These are phyloP conservation scores for Gobio occitaniae DNA, from an alignment of 2,797 vertebrate species.

Conservation along the genomic window DNA sequence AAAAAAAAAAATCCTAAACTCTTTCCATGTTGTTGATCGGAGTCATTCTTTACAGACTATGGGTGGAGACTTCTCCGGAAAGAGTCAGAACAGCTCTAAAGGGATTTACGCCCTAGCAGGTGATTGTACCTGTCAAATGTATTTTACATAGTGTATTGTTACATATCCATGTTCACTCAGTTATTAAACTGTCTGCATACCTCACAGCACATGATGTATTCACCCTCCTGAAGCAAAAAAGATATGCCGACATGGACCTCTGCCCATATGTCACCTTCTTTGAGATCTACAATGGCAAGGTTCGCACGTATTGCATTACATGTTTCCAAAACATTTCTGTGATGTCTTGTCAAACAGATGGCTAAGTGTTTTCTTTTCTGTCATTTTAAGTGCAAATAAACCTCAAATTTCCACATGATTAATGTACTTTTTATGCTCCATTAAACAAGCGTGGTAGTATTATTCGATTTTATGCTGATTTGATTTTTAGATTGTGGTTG, in stretches of 20 bases:
- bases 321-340: background rate
- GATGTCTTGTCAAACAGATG: background rate
- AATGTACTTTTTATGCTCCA: background rate
- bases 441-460: background rate
- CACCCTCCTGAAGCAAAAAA: conserved; percentile 82
- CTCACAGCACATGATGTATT: conserved; percentile 91
- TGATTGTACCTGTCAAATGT: conserved; percentile 69
- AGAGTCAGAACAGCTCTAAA: conserved; percentile 85
- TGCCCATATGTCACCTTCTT: conserved; percentile 92
- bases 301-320: conserved; percentile 61
- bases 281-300: conserved; percentile 98
- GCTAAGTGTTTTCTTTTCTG: background rate
- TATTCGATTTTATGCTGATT: conserved; percentile 1
- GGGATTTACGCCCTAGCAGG: conserved; percentile 95
- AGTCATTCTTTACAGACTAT: conserved; percentile 84
- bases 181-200: background rate
- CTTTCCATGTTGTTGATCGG: background rate
- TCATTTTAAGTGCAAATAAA: background rate
- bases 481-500: conserved; percentile 15
- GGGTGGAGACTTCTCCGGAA: conserved; percentile 94
- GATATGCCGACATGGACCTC: conserved; percentile 79
- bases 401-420: background rate
- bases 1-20: background rate
- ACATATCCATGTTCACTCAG: background rate
- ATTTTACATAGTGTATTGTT: background rate